Evolutionary conservation across 64 coral and sea anemone species (phyloP).

Genomic region (Montipora foliosa): DNA sequence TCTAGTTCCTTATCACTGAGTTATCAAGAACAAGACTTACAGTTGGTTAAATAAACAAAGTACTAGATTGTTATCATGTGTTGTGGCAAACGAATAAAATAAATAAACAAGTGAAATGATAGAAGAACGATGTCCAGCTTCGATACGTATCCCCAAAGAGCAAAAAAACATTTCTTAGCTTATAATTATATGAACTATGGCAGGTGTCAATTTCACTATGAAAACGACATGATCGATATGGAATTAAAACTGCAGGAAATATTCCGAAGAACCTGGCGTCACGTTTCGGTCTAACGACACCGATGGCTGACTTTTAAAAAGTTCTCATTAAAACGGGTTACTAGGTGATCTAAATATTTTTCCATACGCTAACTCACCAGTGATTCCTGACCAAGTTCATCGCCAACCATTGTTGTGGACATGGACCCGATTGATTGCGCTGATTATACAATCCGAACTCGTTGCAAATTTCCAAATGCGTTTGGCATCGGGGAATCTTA

Average conservation of each 20-base stretch:
- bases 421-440: neutral
- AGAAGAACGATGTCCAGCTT: too few species aligned
- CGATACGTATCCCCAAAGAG: too few species aligned
- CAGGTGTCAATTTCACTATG: neutral
- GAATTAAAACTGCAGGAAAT: neutral
- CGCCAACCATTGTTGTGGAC: slow-evolving; percentile 47
- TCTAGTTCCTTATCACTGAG: too few species aligned
- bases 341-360: neutral
- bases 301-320: neutral
- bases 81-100: too few species aligned
- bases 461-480: neutral
- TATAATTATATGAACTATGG: neutral
- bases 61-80: too few species aligned
- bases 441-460: neutral
- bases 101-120: too few species aligned
- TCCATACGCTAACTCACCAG: neutral
- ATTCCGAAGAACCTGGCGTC: neutral
- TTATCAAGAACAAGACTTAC: too few species aligned
- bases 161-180: too few species aligned
- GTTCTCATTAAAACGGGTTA: neutral
- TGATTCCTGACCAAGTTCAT: neutral
- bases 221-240: neutral
- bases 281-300: neutral
- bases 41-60: too few species aligned
- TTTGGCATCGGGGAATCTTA: neutral